These are phyloP conservation scores for Archips crataeganus DNA, from an alignment of 2,888 invertebrate species.

Conservation along the genomic window DNA sequence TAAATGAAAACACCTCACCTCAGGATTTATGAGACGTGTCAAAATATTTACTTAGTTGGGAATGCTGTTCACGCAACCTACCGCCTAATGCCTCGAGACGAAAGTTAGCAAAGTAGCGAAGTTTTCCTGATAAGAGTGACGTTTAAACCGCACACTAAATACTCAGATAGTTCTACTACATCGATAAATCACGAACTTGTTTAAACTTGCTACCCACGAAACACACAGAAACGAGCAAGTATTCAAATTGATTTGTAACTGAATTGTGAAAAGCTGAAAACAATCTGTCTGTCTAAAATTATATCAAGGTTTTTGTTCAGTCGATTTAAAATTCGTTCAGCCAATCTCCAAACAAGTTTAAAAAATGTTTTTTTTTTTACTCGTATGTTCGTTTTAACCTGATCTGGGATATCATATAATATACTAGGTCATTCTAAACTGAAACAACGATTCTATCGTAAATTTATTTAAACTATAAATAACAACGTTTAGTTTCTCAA, in stretches of 20 bases:
- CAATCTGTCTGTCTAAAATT: conserved; percentile 24
- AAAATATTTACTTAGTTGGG: conserved; percentile 38
- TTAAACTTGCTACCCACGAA: conserved; percentile 54
- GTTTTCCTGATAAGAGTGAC: conserved; percentile 69
- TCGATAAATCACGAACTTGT: conserved; percentile 74
- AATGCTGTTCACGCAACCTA: conserved; percentile 45
- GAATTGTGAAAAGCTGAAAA: conserved; percentile 32
- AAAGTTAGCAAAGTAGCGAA: conserved; percentile 58
- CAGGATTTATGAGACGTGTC: conserved; percentile 39
- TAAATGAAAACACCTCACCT: conserved; percentile 42
- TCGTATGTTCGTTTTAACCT: background rate
- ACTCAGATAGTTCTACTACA: conserved; percentile 71
- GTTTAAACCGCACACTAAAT: conserved; percentile 69
- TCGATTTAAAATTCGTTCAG: background rate
- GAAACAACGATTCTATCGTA: background rate
- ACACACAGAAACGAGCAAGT: conserved; percentile 16
- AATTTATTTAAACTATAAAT: conserved; percentile 13
- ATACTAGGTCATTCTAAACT: background rate
- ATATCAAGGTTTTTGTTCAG: conserved; percentile 43
- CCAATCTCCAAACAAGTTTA: background rate
- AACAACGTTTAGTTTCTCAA: conserved; percentile 14
- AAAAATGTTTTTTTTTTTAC: background rate
- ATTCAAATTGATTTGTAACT: conserved; percentile 33
- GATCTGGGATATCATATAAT: background rate
- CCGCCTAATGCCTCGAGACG: conserved; percentile 48